Conservation (phyloP, 92 coral and sea anemone genomes). For the Umimayanthus chanpuru region DNA sequence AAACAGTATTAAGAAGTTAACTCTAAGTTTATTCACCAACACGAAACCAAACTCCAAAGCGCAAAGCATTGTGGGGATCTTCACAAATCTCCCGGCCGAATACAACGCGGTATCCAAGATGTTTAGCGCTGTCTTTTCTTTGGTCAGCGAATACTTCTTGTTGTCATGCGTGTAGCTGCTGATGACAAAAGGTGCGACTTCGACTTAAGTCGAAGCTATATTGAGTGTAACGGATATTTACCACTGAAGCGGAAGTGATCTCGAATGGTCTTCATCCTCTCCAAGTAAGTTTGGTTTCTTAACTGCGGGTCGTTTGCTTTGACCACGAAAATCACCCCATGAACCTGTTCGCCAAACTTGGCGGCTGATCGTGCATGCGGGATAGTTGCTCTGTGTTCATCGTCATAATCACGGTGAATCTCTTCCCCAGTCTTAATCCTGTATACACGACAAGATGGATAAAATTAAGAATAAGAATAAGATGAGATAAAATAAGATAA, state of each 20-base stretch:
- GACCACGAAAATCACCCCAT: constrained; percentile 79
- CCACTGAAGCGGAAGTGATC: too few species aligned
- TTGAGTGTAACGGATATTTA: background rate
- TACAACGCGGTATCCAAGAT: constrained; percentile 68
- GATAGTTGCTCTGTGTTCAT: background rate
- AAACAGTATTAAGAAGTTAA: too few species aligned
- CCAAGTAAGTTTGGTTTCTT: constrained; percentile 60
- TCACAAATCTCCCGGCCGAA: constrained; percentile 74
- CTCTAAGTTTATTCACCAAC: too few species aligned
- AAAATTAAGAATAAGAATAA: too few species aligned
- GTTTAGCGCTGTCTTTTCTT: constrained; percentile 65
- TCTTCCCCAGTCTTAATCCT: constrained; percentile 65
- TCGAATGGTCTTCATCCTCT: constrained; percentile 70
- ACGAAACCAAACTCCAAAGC: too few species aligned
- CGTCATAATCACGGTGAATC: constrained; percentile 57
- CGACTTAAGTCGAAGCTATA: too few species aligned
- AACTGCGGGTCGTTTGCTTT: constrained; percentile 75
- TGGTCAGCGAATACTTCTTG: constrained; percentile 40
- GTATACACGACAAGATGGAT: background rate
- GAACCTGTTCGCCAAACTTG: constrained; percentile 65
- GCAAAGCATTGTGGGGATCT: constrained; percentile 20
- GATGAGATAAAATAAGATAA: too few species aligned
- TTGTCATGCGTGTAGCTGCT: constrained; percentile 62
- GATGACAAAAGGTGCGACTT: constrained; percentile 73
- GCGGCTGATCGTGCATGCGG: constrained; percentile 31